Percentiles rank a stretch among this genome's conserved stretches.
Evolutionary conservation across 2,888 invertebrate species (phyloP).

Genomic region (Eupsilia transversa): DNA sequence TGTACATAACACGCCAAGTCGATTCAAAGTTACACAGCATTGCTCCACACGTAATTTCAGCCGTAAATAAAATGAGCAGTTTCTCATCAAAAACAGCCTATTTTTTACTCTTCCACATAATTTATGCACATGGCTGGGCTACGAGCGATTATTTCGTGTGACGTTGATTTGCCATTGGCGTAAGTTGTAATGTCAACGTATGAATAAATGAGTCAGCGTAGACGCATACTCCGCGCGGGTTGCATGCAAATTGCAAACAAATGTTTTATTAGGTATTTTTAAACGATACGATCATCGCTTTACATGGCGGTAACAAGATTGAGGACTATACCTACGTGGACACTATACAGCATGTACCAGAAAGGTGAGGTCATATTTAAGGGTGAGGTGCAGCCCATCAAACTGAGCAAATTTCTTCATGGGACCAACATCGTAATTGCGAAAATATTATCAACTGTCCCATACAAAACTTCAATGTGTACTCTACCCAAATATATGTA

Average conservation of each 20-base stretch:
- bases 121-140: constrained; percentile 24
- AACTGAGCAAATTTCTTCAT: background rate
- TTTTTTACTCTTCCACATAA: constrained; percentile 36
- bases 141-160: constrained; percentile 50
- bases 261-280: constrained; percentile 59
- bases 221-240: constrained; percentile 51
- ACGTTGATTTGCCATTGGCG: constrained; percentile 65
- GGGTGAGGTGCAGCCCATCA: background rate
- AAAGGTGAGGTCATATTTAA: background rate
- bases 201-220: constrained; percentile 69
- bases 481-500: background rate
- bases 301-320: constrained; percentile 59
- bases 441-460: background rate
- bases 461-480: background rate
- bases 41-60: background rate
- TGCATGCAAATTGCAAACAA: constrained; percentile 66
- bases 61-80: constrained; percentile 8
- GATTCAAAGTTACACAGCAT: constrained; percentile 6
- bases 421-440: background rate
- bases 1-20: background rate
- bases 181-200: constrained; percentile 67
- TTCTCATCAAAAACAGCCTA: constrained; percentile 1
- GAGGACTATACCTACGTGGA: constrained; percentile 35
- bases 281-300: constrained; percentile 58
- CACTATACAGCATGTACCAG: constrained; percentile 1